A percentile compares a stretch with the other conserved stretches of the same genome.
These are phyloP conservation scores for Trachelus stipa DNA, from an alignment of 2,888 invertebrate genomes.

Conservation along the genomic window DNA sequence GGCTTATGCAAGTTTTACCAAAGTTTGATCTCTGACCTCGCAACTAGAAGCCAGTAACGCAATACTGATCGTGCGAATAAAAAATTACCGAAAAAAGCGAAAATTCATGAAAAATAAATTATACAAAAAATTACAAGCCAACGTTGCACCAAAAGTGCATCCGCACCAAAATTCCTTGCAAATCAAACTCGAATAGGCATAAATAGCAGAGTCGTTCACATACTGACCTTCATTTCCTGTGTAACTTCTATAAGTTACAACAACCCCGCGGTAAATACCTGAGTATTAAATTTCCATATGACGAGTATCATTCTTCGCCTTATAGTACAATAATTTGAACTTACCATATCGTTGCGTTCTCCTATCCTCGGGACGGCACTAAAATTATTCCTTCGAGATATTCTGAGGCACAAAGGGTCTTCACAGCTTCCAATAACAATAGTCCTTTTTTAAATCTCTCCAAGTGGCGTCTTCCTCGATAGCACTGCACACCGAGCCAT, in stretches of 20 bases:
- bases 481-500: not conserved
- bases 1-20: not conserved
- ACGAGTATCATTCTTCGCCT: not conserved
- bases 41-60: not conserved
- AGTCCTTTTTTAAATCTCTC: not conserved
- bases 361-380: not conserved
- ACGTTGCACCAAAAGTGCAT: not conserved
- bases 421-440: not conserved
- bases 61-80: not conserved
- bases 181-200: constrained; percentile 24
- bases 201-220: constrained; percentile 60
- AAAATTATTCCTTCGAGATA: not conserved
- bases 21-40: not conserved
- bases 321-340: not conserved
- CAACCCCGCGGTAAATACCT: not conserved
- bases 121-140: no score
- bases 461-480: not conserved
- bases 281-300: not conserved
- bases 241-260: not conserved
- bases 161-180: not conserved
- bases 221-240: constrained; percentile 62
- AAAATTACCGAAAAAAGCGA: not conserved
- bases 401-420: not conserved
- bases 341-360: not conserved
- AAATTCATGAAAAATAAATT: not conserved